A percentile compares a stretch with the other conserved stretches of the same genome.
Conservation (phyloP, 2,113 vertebrate genomes). For the Callaeas wilsoni region DNA sequence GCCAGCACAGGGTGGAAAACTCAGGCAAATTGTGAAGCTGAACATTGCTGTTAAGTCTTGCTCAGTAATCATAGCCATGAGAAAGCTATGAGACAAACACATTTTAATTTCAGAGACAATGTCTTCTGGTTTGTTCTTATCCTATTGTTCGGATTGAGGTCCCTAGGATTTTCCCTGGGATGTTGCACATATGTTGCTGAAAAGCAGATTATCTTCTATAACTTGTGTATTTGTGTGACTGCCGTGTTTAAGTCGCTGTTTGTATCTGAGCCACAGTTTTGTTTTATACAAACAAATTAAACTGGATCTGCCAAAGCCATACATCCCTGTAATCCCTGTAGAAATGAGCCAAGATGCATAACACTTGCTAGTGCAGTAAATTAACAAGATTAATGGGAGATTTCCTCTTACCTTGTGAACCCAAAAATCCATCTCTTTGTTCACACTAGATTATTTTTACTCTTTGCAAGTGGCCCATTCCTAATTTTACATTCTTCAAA, state of each 20-base stretch:
- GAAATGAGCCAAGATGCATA: background rate
- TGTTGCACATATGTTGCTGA: background rate
- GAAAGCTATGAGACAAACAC: background rate
- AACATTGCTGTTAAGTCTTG: background rate
- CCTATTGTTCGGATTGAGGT: background rate
- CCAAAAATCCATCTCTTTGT: background rate
- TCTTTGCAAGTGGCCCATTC: background rate
- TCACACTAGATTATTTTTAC: background rate
- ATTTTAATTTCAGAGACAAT: background rate
- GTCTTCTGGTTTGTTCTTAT: background rate
- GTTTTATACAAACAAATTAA: background rate
- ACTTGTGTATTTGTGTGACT: background rate
- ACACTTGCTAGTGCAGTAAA: background rate
- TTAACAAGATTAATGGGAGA: background rate
- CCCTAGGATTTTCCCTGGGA: background rate
- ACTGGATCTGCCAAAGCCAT: background rate
- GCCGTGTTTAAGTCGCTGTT: background rate
- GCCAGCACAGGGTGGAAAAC: background rate
- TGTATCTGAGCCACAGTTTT: background rate
- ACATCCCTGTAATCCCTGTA: background rate
- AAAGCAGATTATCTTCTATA: background rate
- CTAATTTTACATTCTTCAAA: background rate
- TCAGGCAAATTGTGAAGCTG: background rate
- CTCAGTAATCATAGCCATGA: accelerated
- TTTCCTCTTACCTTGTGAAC: slow-evolving; percentile 4